These are phyloP conservation scores for Anarrhichthys ocellatus DNA, from an alignment of 2,113 vertebrate genomes.

Conservation along the genomic window DNA sequence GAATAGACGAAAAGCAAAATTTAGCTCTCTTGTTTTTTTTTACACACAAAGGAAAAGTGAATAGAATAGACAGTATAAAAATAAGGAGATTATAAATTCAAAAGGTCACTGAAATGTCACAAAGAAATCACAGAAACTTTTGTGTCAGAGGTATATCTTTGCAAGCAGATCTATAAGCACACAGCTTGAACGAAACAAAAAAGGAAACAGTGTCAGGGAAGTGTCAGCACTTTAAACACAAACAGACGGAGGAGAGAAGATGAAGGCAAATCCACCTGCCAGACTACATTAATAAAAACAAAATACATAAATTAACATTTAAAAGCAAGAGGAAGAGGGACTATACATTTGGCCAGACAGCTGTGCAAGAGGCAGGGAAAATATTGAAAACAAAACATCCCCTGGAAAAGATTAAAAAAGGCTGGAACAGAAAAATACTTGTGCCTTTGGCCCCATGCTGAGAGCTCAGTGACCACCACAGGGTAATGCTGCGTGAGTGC, in stretches of 20 bases:
- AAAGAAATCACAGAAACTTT: constrained; percentile 24
- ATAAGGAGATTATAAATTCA: constrained; percentile 27
- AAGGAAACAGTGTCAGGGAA: constrained; percentile 6
- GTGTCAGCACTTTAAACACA: constrained; percentile 12
- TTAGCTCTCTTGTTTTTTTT: constrained; percentile 32
- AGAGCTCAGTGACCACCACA: constrained; percentile 46
- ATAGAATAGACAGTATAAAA: constrained; percentile 2
- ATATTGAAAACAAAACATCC: background rate
- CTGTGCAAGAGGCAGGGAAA: background rate
- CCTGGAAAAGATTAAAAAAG: constrained; percentile 9
- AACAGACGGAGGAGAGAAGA: constrained; percentile 25
- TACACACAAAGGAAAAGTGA: constrained; percentile 27
- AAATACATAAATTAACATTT: background rate
- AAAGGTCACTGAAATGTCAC: constrained; percentile 52
- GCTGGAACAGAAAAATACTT: background rate
- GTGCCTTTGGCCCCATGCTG: constrained; percentile 28
- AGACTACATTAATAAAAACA: background rate
- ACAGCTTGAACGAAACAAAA: constrained; percentile 24
- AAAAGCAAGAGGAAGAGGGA: background rate
- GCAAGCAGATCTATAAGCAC: background rate
- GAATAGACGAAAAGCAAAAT: constrained; percentile 42
- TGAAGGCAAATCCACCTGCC: constrained; percentile 16
- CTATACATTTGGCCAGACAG: background rate
- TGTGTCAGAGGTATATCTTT: background rate
- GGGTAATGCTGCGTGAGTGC: constrained; percentile 19